Conservation (phyloP, 2,797 vertebrate species). For the Mus minutoides region DNA sequence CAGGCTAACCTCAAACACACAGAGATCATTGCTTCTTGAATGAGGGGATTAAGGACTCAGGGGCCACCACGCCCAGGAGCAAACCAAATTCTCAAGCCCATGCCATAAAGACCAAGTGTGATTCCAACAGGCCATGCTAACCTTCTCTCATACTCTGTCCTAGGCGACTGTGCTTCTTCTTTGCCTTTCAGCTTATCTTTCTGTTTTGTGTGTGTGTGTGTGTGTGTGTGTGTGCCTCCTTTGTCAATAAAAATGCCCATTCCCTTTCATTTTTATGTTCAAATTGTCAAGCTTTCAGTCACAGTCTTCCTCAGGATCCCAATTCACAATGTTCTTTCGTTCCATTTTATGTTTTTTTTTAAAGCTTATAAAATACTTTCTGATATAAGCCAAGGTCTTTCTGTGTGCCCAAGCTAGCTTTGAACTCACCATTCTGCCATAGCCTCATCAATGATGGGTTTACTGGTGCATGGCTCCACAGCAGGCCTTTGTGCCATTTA, state of each 20-base stretch:
- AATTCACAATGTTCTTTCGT: background rate
- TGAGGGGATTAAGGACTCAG: background rate
- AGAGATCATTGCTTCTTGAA: background rate
- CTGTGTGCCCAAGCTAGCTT: background rate
- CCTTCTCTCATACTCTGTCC: background rate
- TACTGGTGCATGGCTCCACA: background rate
- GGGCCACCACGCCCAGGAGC: background rate
- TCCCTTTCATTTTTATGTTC: background rate
- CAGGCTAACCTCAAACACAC: background rate
- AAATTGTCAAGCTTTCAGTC: conserved; percentile 30
- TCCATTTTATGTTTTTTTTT: background rate
- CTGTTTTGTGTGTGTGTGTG: background rate
- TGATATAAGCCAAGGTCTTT: background rate
- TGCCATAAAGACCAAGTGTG: conserved; percentile 7
- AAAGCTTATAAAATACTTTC: background rate
- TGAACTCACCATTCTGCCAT: background rate
- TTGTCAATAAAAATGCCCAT: background rate
- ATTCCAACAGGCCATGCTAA: background rate
- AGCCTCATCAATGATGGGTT: background rate
- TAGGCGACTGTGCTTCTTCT: background rate
- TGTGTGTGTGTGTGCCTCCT: too few species aligned
- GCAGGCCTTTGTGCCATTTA: background rate
- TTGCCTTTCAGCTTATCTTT: conserved; percentile 1
- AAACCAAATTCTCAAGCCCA: conserved; percentile 1
- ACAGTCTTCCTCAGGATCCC: background rate